These are phyloP conservation scores for Acanthurus lineatus DNA, from an alignment of 2,797 vertebrate genomes.

Conservation along the genomic window DNA sequence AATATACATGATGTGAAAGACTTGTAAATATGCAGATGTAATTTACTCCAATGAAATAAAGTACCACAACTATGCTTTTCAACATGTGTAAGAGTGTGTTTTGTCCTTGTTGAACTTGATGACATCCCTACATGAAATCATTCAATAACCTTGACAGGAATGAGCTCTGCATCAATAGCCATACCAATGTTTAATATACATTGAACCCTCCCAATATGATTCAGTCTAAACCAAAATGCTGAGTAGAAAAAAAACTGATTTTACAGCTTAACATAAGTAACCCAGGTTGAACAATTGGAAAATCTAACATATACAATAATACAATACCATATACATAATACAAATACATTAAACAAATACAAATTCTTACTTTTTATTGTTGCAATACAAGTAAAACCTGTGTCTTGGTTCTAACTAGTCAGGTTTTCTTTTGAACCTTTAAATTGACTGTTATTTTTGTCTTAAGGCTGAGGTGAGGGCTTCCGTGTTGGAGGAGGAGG, in stretches of 20 bases:
- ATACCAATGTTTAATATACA: neutral
- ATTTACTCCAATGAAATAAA: conserved; percentile 61
- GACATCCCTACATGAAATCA: conserved; percentile 9
- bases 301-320: neutral
- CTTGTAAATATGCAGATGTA: conserved; percentile 54
- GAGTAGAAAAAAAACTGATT: too few relatives aligned
- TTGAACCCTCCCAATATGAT: too few relatives aligned
- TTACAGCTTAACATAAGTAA: too few relatives aligned
- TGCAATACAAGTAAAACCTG: neutral
- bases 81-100: conserved; percentile 22
- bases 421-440: neutral
- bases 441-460: neutral
- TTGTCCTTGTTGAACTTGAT: conserved; percentile 13
- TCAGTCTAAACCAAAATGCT: too few relatives aligned
- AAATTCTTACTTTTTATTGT: neutral
- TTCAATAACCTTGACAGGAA: neutral
- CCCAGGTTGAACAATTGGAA: neutral
- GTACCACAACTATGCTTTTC: conserved; percentile 60
- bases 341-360: conserved; percentile 1
- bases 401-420: neutral
- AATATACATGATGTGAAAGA: neutral
- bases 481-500: conserved; percentile 74
- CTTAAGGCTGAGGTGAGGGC: conserved; percentile 41
- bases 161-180: neutral
- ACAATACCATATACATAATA: neutral